Percentiles rank a stretch among this genome's conserved stretches.
phyloP scores from a whole-genome alignment of 2,797 vertebrate genomes.

The Anabacerthia variegaticeps region DNA sequence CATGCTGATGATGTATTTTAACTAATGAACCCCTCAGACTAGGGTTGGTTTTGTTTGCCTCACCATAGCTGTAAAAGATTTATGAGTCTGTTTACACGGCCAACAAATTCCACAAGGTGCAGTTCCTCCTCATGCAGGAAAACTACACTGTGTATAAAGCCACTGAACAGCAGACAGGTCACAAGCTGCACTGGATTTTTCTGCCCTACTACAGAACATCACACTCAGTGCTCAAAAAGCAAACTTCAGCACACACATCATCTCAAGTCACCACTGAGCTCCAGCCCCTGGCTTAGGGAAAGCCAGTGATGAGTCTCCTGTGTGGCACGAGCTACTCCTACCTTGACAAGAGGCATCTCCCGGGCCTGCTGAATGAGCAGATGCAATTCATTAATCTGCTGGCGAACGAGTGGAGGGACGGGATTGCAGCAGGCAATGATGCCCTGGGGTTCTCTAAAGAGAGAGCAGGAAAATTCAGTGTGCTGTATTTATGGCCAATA shows the following conservation, averaged over 20 bases:
- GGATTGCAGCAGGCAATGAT: conserved; percentile 96
- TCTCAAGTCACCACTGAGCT: neutral
- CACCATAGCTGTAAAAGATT: neutral
- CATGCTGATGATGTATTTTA: neutral
- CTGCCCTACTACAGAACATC: neutral
- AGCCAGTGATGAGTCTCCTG: neutral
- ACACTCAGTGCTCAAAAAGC: neutral
- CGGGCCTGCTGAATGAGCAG: conserved; percentile 89
- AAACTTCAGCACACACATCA: neutral
- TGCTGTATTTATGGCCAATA: neutral
- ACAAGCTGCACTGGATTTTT: neutral
- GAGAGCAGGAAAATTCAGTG: neutral
- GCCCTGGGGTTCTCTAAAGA: conserved; percentile 90
- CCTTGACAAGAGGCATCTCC: conserved; percentile 95
- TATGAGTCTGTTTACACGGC: neutral
- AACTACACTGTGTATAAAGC: neutral
- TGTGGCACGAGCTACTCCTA: conserved; percentile 49
- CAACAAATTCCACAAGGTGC: neutral
- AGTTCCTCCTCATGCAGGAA: neutral
- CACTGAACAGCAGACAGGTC: neutral
- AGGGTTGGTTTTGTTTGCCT: neutral
- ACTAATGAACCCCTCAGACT: neutral
- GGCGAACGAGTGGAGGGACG: conserved; percentile 90
- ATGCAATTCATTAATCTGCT: conserved; percentile 94
- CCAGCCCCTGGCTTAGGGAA: neutral